Percentiles rank a stretch among this genome's conserved stretches.
Conservation (phyloP, 1,140 invertebrate genomes). For the Mactra quadrangularis region DNA sequence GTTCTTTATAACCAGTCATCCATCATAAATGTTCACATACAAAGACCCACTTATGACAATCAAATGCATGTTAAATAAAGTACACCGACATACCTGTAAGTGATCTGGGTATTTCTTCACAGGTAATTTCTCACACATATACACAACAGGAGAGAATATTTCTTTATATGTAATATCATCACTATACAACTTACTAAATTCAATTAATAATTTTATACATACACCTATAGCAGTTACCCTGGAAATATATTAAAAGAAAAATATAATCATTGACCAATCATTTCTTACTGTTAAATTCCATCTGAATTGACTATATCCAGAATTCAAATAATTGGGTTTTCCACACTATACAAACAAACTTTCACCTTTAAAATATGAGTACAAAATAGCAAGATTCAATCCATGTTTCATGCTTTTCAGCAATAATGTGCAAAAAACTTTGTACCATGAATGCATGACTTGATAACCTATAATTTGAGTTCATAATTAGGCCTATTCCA, state of each 20-base stretch:
- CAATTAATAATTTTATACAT: slow-evolving; percentile 67
- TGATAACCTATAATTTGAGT: too few relatives aligned
- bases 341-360: not conserved
- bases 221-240: slow-evolving; percentile 71
- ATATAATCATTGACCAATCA: not conserved
- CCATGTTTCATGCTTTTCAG: too few relatives aligned
- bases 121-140: slow-evolving; percentile 72
- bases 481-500: too few relatives aligned
- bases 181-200: slow-evolving; percentile 78
- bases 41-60: too few relatives aligned
- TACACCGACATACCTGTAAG: slow-evolving; percentile 85
- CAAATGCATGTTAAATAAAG: too few relatives aligned
- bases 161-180: slow-evolving; percentile 77
- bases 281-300: not conserved
- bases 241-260: slow-evolving; percentile 13
- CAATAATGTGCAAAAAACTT: too few relatives aligned
- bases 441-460: too few relatives aligned
- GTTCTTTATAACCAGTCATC: too few relatives aligned
- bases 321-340: too few relatives aligned
- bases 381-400: too few relatives aligned
- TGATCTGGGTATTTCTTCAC: slow-evolving; percentile 86
- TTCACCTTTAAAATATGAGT: too few relatives aligned
- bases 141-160: slow-evolving; percentile 77
- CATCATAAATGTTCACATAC: too few relatives aligned
- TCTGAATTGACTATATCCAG: not conserved